Conservation (phyloP, 2,888 invertebrate genomes). For the Drosophila nigricruria region DNA sequence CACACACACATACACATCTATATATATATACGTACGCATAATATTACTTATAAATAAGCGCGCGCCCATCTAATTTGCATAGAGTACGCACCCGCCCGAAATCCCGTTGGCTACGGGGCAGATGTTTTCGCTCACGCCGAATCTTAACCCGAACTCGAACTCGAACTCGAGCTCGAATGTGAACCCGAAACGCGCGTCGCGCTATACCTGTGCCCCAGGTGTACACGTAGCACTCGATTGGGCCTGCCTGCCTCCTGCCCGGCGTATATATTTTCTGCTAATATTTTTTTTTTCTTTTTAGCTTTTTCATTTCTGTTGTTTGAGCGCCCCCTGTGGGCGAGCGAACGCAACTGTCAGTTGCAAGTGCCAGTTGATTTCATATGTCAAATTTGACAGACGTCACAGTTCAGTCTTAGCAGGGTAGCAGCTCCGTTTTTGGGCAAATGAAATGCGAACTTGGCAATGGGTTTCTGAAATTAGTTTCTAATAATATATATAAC, state of each 20-base stretch:
- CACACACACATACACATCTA: conserved; percentile 19
- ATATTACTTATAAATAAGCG: conserved; percentile 75
- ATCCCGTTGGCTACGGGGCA: conserved; percentile 58
- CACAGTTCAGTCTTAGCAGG: conserved; percentile 17
- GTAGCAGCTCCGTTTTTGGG: neutral
- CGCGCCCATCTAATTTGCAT: conserved; percentile 80
- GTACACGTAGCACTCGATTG: conserved; percentile 18
- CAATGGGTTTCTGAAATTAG: neutral
- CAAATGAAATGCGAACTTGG: neutral
- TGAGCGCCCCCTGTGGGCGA: conserved; percentile 42
- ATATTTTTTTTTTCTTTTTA: neutral
- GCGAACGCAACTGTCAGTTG: conserved; percentile 32
- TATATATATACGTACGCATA: conserved; percentile 59
- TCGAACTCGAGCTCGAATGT: conserved; percentile 12
- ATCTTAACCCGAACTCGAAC: conserved; percentile 31
- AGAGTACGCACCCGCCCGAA: conserved; percentile 46
- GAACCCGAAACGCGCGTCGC: neutral
- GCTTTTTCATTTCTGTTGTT: neutral
- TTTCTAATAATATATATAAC: neutral
- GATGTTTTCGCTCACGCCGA: conserved; percentile 72
- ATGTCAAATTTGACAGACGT: conserved; percentile 36
- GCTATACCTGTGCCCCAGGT: conserved; percentile 36
- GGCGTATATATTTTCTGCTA: neutral
- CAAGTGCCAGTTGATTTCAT: conserved; percentile 45
- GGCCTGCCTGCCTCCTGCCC: neutral